These are phyloP conservation scores for Limonius californicus DNA, from an alignment of 1,140 invertebrate genomes.

Conservation along the genomic window DNA sequence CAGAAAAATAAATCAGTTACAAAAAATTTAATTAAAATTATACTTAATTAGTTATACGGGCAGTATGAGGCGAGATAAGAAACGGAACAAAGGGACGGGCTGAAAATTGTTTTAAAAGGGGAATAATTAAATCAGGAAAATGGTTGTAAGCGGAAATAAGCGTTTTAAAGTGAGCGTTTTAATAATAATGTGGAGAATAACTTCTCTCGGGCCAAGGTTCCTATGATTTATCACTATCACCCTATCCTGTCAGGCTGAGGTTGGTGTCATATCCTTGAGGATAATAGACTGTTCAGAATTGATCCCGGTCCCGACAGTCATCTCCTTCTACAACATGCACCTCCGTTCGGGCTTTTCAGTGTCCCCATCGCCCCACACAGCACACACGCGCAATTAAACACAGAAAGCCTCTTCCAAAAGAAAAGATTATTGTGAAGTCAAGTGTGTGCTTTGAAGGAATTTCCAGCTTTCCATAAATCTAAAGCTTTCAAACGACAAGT, in stretches of 20 bases:
- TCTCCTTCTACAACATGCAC: background rate
- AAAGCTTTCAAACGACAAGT: background rate
- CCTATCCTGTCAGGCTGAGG: background rate
- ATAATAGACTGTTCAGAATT: background rate
- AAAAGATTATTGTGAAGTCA: background rate
- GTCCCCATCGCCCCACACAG: background rate
- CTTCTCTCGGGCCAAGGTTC: too few species aligned
- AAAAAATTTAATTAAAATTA: too few species aligned
- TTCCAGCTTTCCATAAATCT: background rate
- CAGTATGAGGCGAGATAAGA: too few species aligned
- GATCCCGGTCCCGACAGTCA: background rate
- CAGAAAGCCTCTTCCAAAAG: background rate
- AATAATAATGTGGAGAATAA: too few species aligned
- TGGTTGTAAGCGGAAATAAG: too few species aligned
- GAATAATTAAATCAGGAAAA: too few species aligned
- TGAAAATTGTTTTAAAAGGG: too few species aligned
- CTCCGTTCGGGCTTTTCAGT: background rate
- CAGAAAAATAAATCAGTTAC: too few species aligned
- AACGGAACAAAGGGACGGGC: too few species aligned
- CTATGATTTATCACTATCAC: too few species aligned
- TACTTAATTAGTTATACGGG: too few species aligned
- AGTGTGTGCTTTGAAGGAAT: background rate
- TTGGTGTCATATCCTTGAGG: background rate
- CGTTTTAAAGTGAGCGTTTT: too few species aligned
- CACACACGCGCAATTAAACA: conserved; percentile 1